Evolutionary conservation across 2,797 vertebrate species (phyloP).

Genomic region (Chaunax sp.): DNA sequence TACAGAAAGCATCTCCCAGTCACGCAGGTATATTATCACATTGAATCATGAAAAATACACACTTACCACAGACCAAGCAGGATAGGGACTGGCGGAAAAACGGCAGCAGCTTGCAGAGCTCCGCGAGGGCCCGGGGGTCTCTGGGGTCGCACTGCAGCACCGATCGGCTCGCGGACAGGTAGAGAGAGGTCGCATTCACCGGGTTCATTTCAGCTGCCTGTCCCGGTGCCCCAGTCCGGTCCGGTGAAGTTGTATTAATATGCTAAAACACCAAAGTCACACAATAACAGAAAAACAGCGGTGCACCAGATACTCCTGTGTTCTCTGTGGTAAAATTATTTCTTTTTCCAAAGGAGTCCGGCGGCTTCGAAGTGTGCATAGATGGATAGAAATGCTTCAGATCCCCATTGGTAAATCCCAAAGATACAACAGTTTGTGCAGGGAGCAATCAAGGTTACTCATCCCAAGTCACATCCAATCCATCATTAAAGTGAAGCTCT

Average conservation of each 20-base stretch:
- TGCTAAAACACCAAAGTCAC: conserved; percentile 49
- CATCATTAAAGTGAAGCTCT: conserved; percentile 40
- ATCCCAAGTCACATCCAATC: conserved; percentile 63
- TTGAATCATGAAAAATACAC: not conserved
- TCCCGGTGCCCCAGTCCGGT: conserved; percentile 69
- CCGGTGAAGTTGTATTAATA: conserved; percentile 43
- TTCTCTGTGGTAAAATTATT: conserved; percentile 25
- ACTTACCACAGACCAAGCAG: conserved; percentile 96
- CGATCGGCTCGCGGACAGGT: conserved; percentile 97
- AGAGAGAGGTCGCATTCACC: conserved; percentile 98
- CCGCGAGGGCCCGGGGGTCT: conserved; percentile 93
- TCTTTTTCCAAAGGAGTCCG: conserved; percentile 63
- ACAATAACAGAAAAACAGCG: conserved; percentile 37
- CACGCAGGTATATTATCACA: not conserved
- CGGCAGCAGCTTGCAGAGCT: conserved; percentile 96
- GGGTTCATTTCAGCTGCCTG: conserved; percentile 97
- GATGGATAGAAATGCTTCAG: conserved; percentile 39
- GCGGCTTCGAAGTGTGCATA: conserved; percentile 70
- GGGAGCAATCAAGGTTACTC: conserved; percentile 43
- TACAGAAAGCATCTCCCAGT: not conserved
- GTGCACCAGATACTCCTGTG: conserved; percentile 46
- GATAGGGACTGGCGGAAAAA: conserved; percentile 98
- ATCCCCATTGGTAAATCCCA: conserved; percentile 54
- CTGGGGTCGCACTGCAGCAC: conserved; percentile 98
- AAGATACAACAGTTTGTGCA: conserved; percentile 36